Evolutionary conservation across 1,140 invertebrate genomes (phyloP), one percentile per base, ranked within the genome.

Genomic region (Aphelinus certus): DNA sequence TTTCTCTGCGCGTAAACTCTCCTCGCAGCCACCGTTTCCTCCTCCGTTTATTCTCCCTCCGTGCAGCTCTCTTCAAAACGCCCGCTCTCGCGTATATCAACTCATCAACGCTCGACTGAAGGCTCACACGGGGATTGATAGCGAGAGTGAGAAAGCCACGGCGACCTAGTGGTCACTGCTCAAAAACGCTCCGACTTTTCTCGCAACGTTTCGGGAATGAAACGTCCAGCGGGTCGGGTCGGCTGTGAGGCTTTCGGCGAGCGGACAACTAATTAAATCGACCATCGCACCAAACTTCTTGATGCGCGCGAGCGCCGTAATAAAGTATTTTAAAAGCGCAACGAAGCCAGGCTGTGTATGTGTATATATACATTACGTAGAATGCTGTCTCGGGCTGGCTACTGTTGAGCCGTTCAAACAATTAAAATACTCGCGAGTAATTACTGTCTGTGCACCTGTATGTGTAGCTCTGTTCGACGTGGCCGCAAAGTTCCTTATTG

Each of bases 401-500:
- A 26, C 26, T 26, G 26, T 26, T 26, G 26, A 26, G 26, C 26
- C 26, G 26, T 26, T 26, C 43, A 43, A 60, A 60, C 58, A 60
- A 60, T 60, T 60, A 60, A 60, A 60, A 60, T 60, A 60, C 58
- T 60, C 7, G 58, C 42, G 58, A 60, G 58, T 42, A 7, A 60
- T 60, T 60, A 43, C 45, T 26, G 26, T 26, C 26, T 26, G 26
- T 26, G 26, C 26, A 26, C 26, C 0, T 26, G 26, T 26, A 26
- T 26, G 26, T 26, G 26, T 26, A 26, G 26, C 26, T 26, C 26
- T 26, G 26, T 26, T 26, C 26, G 26, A 26, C 26, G 26, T 26
- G 26, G 26, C 26, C 26, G 26, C 26, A 26, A 26, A 26, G 26
- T 26, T 26, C 26, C 26, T 26, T 26, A 26, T 26, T 26, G 26